phyloP scores from a whole-genome alignment of 2,113 vertebrate genomes.

The Cebidichthys violaceus region DNA sequence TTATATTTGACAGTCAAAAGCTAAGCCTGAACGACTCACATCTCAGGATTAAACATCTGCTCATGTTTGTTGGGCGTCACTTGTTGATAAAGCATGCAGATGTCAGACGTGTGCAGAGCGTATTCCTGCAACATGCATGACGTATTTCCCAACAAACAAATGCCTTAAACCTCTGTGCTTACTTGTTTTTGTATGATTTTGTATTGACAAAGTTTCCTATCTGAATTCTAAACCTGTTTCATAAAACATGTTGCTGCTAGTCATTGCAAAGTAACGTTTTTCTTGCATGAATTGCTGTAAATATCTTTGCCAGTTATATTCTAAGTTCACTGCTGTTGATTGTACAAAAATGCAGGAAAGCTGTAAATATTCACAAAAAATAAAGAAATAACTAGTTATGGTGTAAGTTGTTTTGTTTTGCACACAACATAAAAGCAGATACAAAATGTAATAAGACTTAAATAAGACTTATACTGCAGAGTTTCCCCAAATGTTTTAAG shows the following conservation, averaged over 20 bases:
- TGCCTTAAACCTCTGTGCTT: slow-evolving; percentile 72
- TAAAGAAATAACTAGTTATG: not conserved
- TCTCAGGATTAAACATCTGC: slow-evolving; percentile 60
- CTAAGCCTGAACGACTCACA: slow-evolving; percentile 4
- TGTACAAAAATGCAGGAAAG: slow-evolving; percentile 18
- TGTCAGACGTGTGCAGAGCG: not conserved
- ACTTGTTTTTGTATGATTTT: slow-evolving; percentile 65
- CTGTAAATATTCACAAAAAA: slow-evolving; percentile 60
- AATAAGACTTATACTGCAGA: not conserved
- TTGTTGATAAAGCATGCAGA: not conserved
- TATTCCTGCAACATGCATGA: slow-evolving; percentile 20
- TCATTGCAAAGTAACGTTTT: slow-evolving; percentile 4
- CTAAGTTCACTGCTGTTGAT: slow-evolving; percentile 4
- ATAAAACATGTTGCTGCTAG: slow-evolving; percentile 27
- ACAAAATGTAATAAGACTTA: not conserved
- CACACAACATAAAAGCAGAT: not conserved
- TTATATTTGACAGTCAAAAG: slow-evolving; percentile 9
- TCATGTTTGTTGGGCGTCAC: slow-evolving; percentile 17
- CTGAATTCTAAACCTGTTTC: slow-evolving; percentile 29
- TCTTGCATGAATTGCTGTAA: slow-evolving; percentile 33
- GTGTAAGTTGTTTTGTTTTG: not conserved
- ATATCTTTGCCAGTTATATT: slow-evolving; percentile 25
- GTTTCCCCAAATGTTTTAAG: not conserved
- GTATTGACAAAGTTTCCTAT: slow-evolving; percentile 35
- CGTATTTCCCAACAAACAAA: slow-evolving; percentile 39